Conservation (phyloP, 2,797 vertebrate species). For the Chromobotia macracanthus region DNA sequence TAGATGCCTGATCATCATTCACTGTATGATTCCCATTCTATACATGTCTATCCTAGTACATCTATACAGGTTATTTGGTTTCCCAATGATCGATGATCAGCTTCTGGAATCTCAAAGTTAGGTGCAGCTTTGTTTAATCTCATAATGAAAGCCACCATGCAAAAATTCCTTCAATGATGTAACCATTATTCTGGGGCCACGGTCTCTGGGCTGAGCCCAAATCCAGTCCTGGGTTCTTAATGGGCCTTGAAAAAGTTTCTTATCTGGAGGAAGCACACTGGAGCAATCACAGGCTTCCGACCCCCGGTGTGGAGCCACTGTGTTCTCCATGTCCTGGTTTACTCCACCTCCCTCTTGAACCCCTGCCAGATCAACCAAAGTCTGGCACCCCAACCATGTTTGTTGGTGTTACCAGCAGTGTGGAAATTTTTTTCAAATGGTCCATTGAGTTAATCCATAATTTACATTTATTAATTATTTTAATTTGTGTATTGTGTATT, state of each 20-base stretch:
- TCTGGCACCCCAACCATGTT: neutral
- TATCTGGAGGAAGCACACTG: constrained; percentile 80
- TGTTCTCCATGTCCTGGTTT: constrained; percentile 62
- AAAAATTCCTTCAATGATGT: constrained; percentile 39
- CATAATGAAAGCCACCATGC: constrained; percentile 15
- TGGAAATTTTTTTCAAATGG: neutral
- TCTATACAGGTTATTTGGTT: constrained; percentile 1
- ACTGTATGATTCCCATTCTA: neutral
- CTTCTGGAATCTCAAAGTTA: constrained; percentile 10
- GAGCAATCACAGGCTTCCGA: constrained; percentile 71
- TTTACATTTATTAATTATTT: no score
- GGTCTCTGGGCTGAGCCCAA: constrained; percentile 65
- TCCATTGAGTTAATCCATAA: neutral
- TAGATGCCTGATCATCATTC: neutral
- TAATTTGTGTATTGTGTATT: no score
- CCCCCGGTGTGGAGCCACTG: constrained; percentile 61
- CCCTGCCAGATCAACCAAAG: constrained; percentile 40
- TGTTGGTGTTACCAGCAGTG: neutral
- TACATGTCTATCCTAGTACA: neutral
- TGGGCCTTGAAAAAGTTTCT: constrained; percentile 71
- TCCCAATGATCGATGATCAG: neutral
- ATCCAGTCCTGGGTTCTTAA: constrained; percentile 60
- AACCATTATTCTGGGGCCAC: constrained; percentile 53
- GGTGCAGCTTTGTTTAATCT: constrained; percentile 37
- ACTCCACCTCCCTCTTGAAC: constrained; percentile 51